These are phyloP conservation scores for Cephalopterus ornatus DNA, from an alignment of 2,113 vertebrate species.

Conservation along the genomic window DNA sequence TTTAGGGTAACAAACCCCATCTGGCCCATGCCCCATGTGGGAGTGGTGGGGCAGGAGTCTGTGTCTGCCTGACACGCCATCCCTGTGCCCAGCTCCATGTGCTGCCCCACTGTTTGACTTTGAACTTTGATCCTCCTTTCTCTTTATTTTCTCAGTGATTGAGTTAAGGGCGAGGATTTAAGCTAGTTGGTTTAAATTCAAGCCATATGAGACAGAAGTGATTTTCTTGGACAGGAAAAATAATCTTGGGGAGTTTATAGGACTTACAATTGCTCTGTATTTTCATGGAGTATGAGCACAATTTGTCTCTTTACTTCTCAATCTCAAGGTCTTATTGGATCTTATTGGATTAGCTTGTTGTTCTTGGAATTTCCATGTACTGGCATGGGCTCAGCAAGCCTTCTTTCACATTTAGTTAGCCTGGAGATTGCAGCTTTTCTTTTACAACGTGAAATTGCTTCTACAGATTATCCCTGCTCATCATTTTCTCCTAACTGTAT, in stretches of 20 bases:
- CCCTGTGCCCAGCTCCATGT: neutral
- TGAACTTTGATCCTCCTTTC: neutral
- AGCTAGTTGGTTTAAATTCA: conserved; percentile 62
- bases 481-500: neutral
- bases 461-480: neutral
- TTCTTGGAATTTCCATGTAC: conserved; percentile 56
- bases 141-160: conserved; percentile 44
- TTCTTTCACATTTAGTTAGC: conserved; percentile 39
- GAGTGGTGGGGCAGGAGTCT: neutral
- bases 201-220: conserved; percentile 61
- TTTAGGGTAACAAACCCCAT: neutral
- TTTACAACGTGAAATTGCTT: neutral
- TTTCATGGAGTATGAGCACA: conserved; percentile 53
- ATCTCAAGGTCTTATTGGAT: conserved; percentile 51
- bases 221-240: conserved; percentile 63
- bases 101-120: neutral
- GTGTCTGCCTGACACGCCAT: neutral
- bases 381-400: conserved; percentile 11
- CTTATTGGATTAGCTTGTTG: conserved; percentile 64
- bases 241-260: conserved; percentile 53
- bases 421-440: neutral
- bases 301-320: conserved; percentile 57
- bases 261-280: conserved; percentile 53
- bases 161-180: conserved; percentile 17
- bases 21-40: neutral